A percentile compares a stretch with the other conserved stretches of the same genome.
Conservation (phyloP, 2,888 invertebrate species). For the Calliopum simillimum region DNA sequence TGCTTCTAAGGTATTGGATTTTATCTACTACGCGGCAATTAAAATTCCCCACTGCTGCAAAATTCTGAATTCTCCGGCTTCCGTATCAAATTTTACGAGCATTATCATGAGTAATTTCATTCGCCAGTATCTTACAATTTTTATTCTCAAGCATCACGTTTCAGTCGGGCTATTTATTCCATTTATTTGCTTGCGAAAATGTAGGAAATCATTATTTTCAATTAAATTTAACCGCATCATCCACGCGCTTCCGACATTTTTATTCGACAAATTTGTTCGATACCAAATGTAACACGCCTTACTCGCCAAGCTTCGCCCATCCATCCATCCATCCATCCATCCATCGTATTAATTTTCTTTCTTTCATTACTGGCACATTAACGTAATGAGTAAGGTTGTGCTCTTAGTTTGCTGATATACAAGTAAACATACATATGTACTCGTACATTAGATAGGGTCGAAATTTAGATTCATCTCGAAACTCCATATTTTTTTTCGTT, state of each 20-base stretch:
- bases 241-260: background rate
- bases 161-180: background rate
- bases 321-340: background rate
- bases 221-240: conserved; percentile 6
- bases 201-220: conserved; percentile 11
- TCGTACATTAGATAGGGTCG: too few species aligned
- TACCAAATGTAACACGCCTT: too few species aligned
- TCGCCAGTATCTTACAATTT: too few species aligned
- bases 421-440: background rate
- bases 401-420: background rate
- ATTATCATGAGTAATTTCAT: too few species aligned
- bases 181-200: background rate
- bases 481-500: too few species aligned
- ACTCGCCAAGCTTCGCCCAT: background rate
- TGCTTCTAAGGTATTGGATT: too few species aligned
- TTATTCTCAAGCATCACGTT: background rate
- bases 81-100: too few species aligned
- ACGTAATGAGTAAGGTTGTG: conserved; percentile 11
- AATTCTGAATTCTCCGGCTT: too few species aligned
- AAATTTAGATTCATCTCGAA: too few species aligned
- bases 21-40: too few species aligned
- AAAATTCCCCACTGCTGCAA: too few species aligned
- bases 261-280: too few species aligned
- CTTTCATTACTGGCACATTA: conserved; percentile 7
- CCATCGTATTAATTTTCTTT: background rate